Evolutionary conservation across 2,113 vertebrate species (phyloP), one percentile per base, ranked within the genome.

Genomic region (Alligator sinensis): DNA sequence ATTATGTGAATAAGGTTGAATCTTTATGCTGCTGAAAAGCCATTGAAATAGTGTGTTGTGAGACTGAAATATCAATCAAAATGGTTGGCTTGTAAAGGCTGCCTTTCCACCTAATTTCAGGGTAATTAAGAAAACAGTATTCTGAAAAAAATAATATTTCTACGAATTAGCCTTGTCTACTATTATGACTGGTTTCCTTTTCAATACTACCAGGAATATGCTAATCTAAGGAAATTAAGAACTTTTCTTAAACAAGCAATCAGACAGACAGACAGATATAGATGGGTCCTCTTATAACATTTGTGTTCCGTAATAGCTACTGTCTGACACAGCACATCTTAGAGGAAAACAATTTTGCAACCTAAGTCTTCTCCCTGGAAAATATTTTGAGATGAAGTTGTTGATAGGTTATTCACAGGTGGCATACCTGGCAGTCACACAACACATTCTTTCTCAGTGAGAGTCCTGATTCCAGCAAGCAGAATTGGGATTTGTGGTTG

Each of bases 341-440:
- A 61, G 47, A 96, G 86, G 55, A 88, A 90, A 92, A 55, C 63
- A 70, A 75, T 97, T 95, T 97, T 63, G 94, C 55, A 91, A 9
- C n/a, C 28, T 74, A n/a, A 89, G 84, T 81, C n/a, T 68, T 96
- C 80, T 95, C 54, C 60, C 27, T 84, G 54, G 82, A 80, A 96
- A 93, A 79, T 80, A 84, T 60, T 93, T 97, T 55, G 77, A 92
- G 86, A 80, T 94, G 21, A 93, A 96, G 28, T 34, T 96, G 66
- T 92, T 91, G 61, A 85, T 95, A 93, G 79, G 80, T 95, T 91
- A 89, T 87, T 96, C 88, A 82, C 80, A 70, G 90, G 82, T 89
- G 62, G 78, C 82, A 38, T 93, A 83, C 83, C 80, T 88, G 63
- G 22, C 77, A 93, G 68, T 94, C 88, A 58, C 62, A 38, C 34